Evolutionary conservation across 2,888 invertebrate species (phyloP), one percentile per base, ranked within the genome.

Genomic region (Euclidia mi): DNA sequence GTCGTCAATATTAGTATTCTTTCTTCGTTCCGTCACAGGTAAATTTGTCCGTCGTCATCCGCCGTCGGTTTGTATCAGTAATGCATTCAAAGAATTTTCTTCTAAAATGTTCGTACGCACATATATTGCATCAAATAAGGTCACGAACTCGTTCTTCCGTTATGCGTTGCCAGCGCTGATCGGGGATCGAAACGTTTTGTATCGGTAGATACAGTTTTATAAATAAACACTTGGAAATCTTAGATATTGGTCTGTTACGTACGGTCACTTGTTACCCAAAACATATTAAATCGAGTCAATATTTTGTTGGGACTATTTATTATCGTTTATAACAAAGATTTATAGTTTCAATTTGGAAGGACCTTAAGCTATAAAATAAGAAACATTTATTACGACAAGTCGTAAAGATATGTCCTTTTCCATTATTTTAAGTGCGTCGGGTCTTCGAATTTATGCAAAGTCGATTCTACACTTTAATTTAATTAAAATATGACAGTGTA

Each of bases 61-160:
- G n/a, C n/a, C n/a, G n/a, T n/a, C n/a, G n/a, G n/a, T n/a, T n/a
- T n/a, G n/a, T n/a, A 65, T 58, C 49, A 56, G 50, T 49, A 57
- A 62, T 59, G 52, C 59, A 25, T 53, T 65, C 55, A 60, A 59
- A 62, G 61, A 65, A 51, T 57, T 57, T 65, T 56, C 29, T 44
- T 53, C 50, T 68, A 59, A 72, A 72, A 61, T 55, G 46, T 71
- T 56, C 14, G 37, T 72, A 68, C 72, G 72, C 69, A 64, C 73
- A 69, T 47, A 56, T 67, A 65, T 69, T 65, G 50, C 49, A 44
- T 43, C 40, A 64, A 71, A 72, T 69, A 65, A 62, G 71, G 58
- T 65, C 70, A 69, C 65, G 65, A 62, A 65, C 58, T 68, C 53
- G 32, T 51, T 48, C 41, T 61, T 58, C 56, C 25, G 43, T 65